phyloP scores from a whole-genome alignment of 2,113 vertebrate species.

The Salvator merianae region DNA sequence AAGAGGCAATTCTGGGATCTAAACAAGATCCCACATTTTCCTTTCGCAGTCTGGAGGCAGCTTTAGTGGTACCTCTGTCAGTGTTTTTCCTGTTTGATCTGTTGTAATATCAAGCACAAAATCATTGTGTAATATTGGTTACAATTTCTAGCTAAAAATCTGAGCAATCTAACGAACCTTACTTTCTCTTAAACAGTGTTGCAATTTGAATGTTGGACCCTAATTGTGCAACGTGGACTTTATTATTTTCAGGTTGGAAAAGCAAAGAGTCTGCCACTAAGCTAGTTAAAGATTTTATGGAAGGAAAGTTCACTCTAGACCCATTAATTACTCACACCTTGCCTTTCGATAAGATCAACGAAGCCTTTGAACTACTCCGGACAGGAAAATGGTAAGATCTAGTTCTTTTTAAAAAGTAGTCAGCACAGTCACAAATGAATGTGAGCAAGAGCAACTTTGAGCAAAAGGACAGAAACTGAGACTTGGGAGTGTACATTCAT shows the following conservation, averaged over 20 bases:
- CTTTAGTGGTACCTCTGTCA: no score
- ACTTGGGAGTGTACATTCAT: neutral
- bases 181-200: neutral
- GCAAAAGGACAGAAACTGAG: neutral
- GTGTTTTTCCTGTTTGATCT: neutral
- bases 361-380: constrained; percentile 87
- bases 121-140: neutral
- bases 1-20: no score
- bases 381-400: constrained; percentile 61
- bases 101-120: neutral
- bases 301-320: constrained; percentile 86
- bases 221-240: constrained; percentile 19
- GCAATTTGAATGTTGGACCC: constrained; percentile 74
- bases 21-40: no score
- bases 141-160: neutral
- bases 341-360: constrained; percentile 83
- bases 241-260: constrained; percentile 63
- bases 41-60: neutral
- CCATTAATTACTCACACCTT: constrained; percentile 88
- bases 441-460: neutral
- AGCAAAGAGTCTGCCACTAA: constrained; percentile 78
- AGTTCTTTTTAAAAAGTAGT: neutral
- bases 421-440: neutral
- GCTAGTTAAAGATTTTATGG: constrained; percentile 86
- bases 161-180: constrained; percentile 1